Evolutionary conservation across 2,888 invertebrate species (phyloP), one percentile per base, ranked within the genome.

Genomic region (Drosophila eohydei): DNA sequence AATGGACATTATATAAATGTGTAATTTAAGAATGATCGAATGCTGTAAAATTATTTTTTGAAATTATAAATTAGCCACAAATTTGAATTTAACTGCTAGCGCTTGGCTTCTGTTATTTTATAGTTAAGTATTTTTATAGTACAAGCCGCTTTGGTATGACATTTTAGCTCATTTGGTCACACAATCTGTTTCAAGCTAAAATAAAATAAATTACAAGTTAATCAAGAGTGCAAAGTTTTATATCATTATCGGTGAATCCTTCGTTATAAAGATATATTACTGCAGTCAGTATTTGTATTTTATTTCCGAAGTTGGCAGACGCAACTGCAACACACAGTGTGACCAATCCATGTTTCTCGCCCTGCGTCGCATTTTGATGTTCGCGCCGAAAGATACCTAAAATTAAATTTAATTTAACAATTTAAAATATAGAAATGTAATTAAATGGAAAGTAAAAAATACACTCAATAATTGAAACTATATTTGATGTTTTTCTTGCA

Each of bases 281-380:
- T 21, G 21, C 7, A 9, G 8, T 34, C 9, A 34, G 4, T 36
- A 11, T 36, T 36, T 11, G 2, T 36, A 2, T 36, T 11, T 12
- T 36, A 12, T 4, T 36, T 36, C 11, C 11, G 21, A 21, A 36
- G n/a, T n/a, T 3, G 16, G 3, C 21, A 14, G 41, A 6, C 36
- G 4, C 0, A n/a, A 36, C 4, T 8, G 4, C 44, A n/a, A 11
- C 14, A 38, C 2, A 26, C 4, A 61, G 80, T 76, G 72, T 76
- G 80, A 60, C 77, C 78, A 66, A 40, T 21, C 8, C 6, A 8
- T 6, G 8, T n/a, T 67, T 21, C 59, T 16, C 28, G 61, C 69
- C 8, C 46, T 69, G 77, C 61, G 51, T 77, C 59, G 38, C 55
- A 58, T 78, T 78, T 80, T 78, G 50, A 80, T 63, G 64, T 80